Evolutionary conservation across 2,113 vertebrate species (phyloP), one percentile per base, ranked within the genome.

Genomic region (Monarcha castaneiventris): DNA sequence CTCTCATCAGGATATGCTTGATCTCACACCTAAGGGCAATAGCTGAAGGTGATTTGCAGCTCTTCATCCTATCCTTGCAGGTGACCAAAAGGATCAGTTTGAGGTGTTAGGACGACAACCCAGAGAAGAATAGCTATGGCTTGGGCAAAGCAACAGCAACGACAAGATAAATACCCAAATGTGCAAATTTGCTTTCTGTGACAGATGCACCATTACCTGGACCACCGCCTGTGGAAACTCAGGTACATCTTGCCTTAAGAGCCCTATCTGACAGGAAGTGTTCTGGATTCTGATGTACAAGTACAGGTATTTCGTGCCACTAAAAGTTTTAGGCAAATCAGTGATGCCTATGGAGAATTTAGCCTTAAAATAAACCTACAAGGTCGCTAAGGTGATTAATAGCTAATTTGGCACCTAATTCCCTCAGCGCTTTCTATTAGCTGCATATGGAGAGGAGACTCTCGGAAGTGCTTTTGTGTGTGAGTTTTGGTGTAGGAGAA

Each of bases 191-290:
- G 18, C 62, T 39, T 41, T 76, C 56, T 58, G 62, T 61, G 54
- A 68, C 51, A 59, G 61, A 37, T 39, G 21, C 16, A 16, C 16
- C 21, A 6, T 41, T 67, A 33, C 55, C 46, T 59, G 35, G 44
- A 64, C 13, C 52, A 51, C 18, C 21, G 5, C 0, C 9, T 35
- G 3, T 5, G 13, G 61, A 48, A 39, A 56, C 17, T 8, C 0
- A 4, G n/a, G 32, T 15, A 61, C 8, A 49, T 43, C 6, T 55
- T 63, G 19, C 52, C 63, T 75, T 39, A 48, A 55, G 39, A 74
- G 74, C 58, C 35, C 15, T 20, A 7, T 7, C 19, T 62, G 83
- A 33, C 46, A 67, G 43, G 33, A 77, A 63, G 52, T 0, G 0
- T 37, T 90, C 87, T 25, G 39, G 25, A 56, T 68, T 90, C 41